Conservation (phyloP, 2,888 invertebrate species). For the Chrysolina oricalcia region DNA sequence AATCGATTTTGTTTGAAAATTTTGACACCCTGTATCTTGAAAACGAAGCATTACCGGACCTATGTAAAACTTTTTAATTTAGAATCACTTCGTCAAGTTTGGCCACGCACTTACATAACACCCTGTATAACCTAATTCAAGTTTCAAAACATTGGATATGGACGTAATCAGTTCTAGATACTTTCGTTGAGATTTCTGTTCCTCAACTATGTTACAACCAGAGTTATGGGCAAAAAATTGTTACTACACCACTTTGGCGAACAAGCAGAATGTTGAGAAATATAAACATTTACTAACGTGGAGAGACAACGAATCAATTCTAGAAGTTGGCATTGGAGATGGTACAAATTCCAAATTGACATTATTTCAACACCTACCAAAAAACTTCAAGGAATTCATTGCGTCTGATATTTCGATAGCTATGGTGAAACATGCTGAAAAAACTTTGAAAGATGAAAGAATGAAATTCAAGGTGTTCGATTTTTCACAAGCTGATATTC, state of each 20-base stretch:
- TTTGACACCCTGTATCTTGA: too few species aligned
- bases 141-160: too few species aligned
- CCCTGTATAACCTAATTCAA: too few species aligned
- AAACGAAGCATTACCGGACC: too few species aligned
- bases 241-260: slow-evolving; percentile 14
- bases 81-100: too few species aligned
- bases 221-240: slow-evolving; percentile 36
- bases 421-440: slow-evolving; percentile 35
- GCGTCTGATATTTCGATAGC: slow-evolving; percentile 33
- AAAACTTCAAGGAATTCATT: slow-evolving; percentile 39
- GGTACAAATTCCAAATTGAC: slow-evolving; percentile 76
- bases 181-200: too few species aligned
- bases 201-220: slow-evolving; percentile 32
- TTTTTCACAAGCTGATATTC: slow-evolving; percentile 17
- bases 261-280: slow-evolving; percentile 72
- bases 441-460: slow-evolving; percentile 5
- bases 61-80: too few species aligned
- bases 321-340: slow-evolving; percentile 85
- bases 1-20: too few species aligned
- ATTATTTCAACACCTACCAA: slow-evolving; percentile 34
- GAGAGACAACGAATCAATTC: slow-evolving; percentile 71
- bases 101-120: too few species aligned
- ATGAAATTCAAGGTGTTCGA: slow-evolving; percentile 35
- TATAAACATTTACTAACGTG: slow-evolving; percentile 70
- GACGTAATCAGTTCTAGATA: too few species aligned